Conservation (phyloP, 2,888 invertebrate genomes). For the Phengaris alcon region DNA sequence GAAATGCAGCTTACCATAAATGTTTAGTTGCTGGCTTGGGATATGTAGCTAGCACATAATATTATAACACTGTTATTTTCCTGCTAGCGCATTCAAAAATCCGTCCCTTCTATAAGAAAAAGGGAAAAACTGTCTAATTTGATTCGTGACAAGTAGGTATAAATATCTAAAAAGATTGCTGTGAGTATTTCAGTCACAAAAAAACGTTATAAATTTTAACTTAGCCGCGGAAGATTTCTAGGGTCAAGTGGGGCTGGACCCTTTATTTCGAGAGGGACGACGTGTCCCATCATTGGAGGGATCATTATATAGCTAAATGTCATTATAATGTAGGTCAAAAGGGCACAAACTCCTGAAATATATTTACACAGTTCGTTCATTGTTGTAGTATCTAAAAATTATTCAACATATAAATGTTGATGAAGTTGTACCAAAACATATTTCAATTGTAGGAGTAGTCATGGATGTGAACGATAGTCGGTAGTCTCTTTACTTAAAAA, state of each 20-base stretch:
- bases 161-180: slow-evolving; percentile 41
- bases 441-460: too few relatives aligned
- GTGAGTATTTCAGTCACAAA: slow-evolving; percentile 38
- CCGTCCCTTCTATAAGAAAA: neutral
- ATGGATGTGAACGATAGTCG: too few relatives aligned
- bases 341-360: neutral
- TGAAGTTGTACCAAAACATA: too few relatives aligned
- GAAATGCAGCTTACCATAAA: slow-evolving; percentile 9
- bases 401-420: too few relatives aligned
- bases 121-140: slow-evolving; percentile 30
- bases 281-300: slow-evolving; percentile 43
- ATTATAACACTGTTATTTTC: neutral
- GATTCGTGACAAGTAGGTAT: slow-evolving; percentile 36
- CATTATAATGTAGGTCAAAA: slow-evolving; percentile 30
- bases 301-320: slow-evolving; percentile 36
- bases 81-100: neutral
- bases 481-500: too few relatives aligned
- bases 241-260: slow-evolving; percentile 38
- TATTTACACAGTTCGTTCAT: neutral
- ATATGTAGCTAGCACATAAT: slow-evolving; percentile 1
- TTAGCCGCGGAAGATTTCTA: slow-evolving; percentile 39
- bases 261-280: slow-evolving; percentile 42
- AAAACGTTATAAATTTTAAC: slow-evolving; percentile 40
- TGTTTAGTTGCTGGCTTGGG: slow-evolving; percentile 9
- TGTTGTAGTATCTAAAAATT: neutral